Base-by-base conservation (phyloP, 2,797 vertebrate genomes). In the Fistularia tabacaria region DNA sequence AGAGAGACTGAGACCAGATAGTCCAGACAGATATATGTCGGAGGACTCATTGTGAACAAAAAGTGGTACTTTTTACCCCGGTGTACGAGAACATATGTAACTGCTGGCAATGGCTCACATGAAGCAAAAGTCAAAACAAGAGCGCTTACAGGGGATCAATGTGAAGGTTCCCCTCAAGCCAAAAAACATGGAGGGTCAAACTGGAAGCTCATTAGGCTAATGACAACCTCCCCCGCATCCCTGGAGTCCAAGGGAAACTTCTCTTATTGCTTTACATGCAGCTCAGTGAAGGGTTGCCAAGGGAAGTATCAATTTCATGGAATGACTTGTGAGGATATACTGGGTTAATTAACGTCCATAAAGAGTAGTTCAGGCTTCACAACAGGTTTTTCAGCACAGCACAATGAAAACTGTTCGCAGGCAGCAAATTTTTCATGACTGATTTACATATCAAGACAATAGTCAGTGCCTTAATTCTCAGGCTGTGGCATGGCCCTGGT, bases 41-140 rank as follows among this genome's bases (percentile, higher is more conserved):
- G 76, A 85, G 82, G 46, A 84, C 80, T 85, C 77, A 85, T 80
- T 63, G 9, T 54, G 69, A 59, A 64, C 56, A 57, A 37, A 10
- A 36, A 68, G 59, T 36, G 14, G 63, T 64, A 77, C 58, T 66
- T 57, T 58, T 81, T 69, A 77, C 45, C 41, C 47, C 37, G 8
- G 57, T 52, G 59, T 59, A 73, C 71, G 51, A 57, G 57, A 75
- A 76, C 46, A 58, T 36, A 58, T 39, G 44, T 52, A 55, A 38
- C 52, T 57, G 37, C 10, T 46, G 13, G 49, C 64, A 48, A 62
- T 46, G 54, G 36, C 48, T 59, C 38, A n/a, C 25, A 57, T 14
- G n/a, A 59, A 59, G 36, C n/a, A 48, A 8, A 57, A 59, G 10
- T 48, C 39, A 40, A 46, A 76, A 70, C 52, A 66, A 12, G 59